Conservation (phyloP, 2,888 invertebrate genomes). For the Sphaeridia pumilis region DNA sequence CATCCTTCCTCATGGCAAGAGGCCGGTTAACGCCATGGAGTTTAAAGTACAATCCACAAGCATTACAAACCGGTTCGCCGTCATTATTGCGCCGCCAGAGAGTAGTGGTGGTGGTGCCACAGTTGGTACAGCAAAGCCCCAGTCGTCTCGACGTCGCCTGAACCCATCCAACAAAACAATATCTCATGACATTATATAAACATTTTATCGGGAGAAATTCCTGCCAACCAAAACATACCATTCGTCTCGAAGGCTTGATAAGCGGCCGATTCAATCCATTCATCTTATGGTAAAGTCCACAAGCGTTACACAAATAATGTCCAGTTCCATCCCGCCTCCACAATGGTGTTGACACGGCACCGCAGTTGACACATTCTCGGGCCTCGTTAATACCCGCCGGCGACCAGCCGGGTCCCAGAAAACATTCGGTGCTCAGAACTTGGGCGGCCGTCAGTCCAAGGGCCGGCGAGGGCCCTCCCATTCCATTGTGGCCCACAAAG, state of each 20-base stretch:
- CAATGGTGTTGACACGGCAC: conserved; percentile 88
- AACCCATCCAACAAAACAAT: conserved; percentile 13
- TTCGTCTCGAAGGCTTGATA: conserved; percentile 93
- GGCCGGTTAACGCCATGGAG: conserved; percentile 83
- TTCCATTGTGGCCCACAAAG: conserved; percentile 15
- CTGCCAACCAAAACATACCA: no score
- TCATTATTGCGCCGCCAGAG: conserved; percentile 51
- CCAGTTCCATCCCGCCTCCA: conserved; percentile 96
- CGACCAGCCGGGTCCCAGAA: conserved; percentile 34
- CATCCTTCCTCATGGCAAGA: conserved; percentile 85
- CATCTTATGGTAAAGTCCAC: conserved; percentile 95
- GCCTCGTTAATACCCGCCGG: conserved; percentile 52
- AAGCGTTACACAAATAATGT: conserved; percentile 97
- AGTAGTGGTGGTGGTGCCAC: conserved; percentile 64
- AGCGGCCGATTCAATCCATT: conserved; percentile 96
- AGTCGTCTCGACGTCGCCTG: conserved; percentile 60
- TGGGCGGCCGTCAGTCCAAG: conserved; percentile 30
- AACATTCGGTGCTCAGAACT: conserved; percentile 33
- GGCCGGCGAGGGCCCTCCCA: conserved; percentile 21
- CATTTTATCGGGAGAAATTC: background rate
- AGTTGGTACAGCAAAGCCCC: conserved; percentile 84
- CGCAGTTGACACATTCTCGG: conserved; percentile 95
- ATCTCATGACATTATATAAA: conserved; percentile 2
- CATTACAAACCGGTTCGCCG: conserved; percentile 97
- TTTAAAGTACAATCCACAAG: conserved; percentile 94